Evolutionary conservation across 2,888 invertebrate species (phyloP), one percentile per base, ranked within the genome.

Genomic region (Sarcophaga subvicina): DNA sequence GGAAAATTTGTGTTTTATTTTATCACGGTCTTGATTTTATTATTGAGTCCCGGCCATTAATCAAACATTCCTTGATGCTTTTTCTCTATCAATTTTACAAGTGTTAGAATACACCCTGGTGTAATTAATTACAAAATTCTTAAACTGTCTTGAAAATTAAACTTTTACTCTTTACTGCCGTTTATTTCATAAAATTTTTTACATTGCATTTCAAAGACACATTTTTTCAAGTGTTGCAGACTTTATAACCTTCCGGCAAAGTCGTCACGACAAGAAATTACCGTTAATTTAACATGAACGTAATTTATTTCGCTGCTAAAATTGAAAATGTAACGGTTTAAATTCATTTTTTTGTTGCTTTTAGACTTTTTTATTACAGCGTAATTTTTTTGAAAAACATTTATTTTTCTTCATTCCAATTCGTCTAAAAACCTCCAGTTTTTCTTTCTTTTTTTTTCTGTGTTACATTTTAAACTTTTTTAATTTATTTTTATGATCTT

Each of bases 401-500:
- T 37, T 8, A 0, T 2, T 37, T 37, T 37, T 10, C 37, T 8
- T 2, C 37, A 1, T 37, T 37, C 37, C 8, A 37, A 37, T 62
- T 14, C 11, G 1, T 0, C 27, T 45, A 14, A 47, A 59, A 72
- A 62, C 22, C 8, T 37, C 1, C 0, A 0, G 37, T 37, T 14
- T 37, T 14, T 14, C 12, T 3, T 14, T 14, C 4, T 12, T 17
- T 54, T 54, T 54, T 4, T 4, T 17, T 14, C 1, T 14, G 14
- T 69, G 66, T 64, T 67, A 80, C 60, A 84, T 63, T 84, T 80
- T 64, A 84, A 84, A 80, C 70, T 84, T 84, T 84, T 84, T 84
- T 84, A 84, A 84, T 84, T 80, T 80, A 60, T 12, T 75, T 84
- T 84, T 80, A 84, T 71, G 84, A 84, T 84, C 73, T 64, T 27